Conservation (phyloP, 2,888 invertebrate species). For the Acanthosoma haemorrhoidale region DNA sequence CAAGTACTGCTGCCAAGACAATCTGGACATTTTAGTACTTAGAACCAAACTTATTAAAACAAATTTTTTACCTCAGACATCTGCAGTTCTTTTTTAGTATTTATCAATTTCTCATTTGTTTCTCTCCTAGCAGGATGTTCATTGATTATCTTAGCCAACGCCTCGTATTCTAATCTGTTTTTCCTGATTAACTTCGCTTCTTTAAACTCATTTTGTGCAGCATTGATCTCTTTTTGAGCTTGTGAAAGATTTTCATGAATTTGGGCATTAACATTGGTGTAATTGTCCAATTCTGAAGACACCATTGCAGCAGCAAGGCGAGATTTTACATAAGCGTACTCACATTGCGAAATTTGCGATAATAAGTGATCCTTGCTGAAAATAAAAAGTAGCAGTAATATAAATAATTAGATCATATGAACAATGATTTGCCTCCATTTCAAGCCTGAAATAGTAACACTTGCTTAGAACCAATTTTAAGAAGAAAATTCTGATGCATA, state of each 20-base stretch:
- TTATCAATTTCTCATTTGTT: slow-evolving; percentile 61
- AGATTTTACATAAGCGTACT: slow-evolving; percentile 81
- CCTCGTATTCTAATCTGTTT: slow-evolving; percentile 88
- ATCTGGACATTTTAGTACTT: neutral
- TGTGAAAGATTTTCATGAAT: slow-evolving; percentile 73
- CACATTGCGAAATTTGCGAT: slow-evolving; percentile 77
- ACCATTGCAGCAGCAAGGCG: slow-evolving; percentile 74
- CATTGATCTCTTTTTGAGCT: slow-evolving; percentile 73
- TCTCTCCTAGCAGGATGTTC: slow-evolving; percentile 84
- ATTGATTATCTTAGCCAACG: slow-evolving; percentile 82
- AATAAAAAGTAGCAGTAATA: too few species aligned
- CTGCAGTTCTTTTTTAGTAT: slow-evolving; percentile 66
- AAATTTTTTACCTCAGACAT: slow-evolving; percentile 51
- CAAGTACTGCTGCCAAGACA: too few species aligned
- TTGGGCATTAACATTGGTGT: slow-evolving; percentile 67
- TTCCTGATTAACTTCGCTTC: slow-evolving; percentile 80
- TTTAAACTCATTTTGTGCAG: slow-evolving; percentile 75
- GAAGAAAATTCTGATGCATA: too few species aligned
- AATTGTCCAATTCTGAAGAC: slow-evolving; percentile 74
- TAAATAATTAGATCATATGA: too few species aligned
- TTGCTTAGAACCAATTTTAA: too few species aligned
- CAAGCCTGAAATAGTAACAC: too few species aligned
- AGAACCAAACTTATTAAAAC: neutral
- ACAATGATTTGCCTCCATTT: too few species aligned
- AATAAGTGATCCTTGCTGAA: slow-evolving; percentile 75